Conservation (phyloP, 1,140 invertebrate species). For the Dolichoris vasculosae region DNA sequence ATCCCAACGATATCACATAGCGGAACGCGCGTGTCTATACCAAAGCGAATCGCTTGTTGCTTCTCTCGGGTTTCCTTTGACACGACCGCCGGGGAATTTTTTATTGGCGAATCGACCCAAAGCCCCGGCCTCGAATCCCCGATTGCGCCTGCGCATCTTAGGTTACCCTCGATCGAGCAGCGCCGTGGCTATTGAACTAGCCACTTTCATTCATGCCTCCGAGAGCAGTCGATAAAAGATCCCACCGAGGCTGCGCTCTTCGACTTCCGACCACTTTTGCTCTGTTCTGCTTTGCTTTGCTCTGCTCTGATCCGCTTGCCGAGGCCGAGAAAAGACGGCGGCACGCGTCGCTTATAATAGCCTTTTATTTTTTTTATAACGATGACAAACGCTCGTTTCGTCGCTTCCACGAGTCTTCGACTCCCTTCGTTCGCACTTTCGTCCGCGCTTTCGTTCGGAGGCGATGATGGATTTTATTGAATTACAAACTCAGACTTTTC, state of each 20-base stretch:
- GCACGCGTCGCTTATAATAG: too few relatives aligned
- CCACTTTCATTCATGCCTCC: not conserved
- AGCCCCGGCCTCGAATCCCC: not conserved
- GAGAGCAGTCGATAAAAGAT: not conserved
- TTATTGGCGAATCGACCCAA: conserved; percentile 32
- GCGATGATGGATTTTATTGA: too few relatives aligned
- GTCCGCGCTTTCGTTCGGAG: too few relatives aligned
- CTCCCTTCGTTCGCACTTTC: too few relatives aligned
- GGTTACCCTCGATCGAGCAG: not conserved
- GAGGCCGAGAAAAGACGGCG: too few relatives aligned
- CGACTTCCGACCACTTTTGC: too few relatives aligned
- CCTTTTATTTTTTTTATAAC: too few relatives aligned
- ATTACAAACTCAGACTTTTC: not conserved
- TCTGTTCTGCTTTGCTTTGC: too few relatives aligned
- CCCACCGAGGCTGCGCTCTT: too few relatives aligned
- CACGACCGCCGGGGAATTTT: not conserved
- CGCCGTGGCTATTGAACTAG: not conserved
- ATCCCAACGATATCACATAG: not conserved
- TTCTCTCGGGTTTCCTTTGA: not conserved
- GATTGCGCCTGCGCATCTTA: conserved; percentile 1
- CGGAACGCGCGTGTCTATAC: not conserved
- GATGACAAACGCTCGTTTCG: too few relatives aligned
- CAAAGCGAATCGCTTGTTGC: conserved; percentile 47
- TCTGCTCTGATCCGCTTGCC: too few relatives aligned
- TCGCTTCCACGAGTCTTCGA: too few relatives aligned